These are phyloP conservation scores for Platichthys flesus DNA, from an alignment of 2,113 vertebrate genomes.

Conservation along the genomic window DNA sequence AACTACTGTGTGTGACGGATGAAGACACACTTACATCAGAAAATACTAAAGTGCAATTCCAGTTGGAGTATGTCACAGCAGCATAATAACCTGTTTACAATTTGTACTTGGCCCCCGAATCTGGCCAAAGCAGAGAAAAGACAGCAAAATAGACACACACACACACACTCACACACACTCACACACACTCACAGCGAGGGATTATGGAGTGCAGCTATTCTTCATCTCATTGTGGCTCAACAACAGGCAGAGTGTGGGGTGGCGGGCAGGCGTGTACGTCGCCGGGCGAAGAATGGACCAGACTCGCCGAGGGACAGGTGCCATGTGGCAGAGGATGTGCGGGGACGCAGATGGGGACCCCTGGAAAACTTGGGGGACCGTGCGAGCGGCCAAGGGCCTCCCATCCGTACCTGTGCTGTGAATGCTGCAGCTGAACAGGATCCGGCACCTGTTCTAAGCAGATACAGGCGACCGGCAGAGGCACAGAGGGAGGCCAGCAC, in stretches of 20 bases:
- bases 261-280: conserved; percentile 75
- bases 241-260: conserved; percentile 81
- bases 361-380: conserved; percentile 83
- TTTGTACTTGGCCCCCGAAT: conserved; percentile 81
- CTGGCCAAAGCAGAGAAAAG: conserved; percentile 69
- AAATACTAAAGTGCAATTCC: conserved; percentile 68
- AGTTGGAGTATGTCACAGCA: conserved; percentile 78
- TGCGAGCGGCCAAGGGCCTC: conserved; percentile 78
- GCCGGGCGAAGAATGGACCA: conserved; percentile 86
- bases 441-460: conserved; percentile 84
- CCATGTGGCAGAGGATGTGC: conserved; percentile 84
- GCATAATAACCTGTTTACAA: conserved; percentile 86
- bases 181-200: conserved; percentile 73
- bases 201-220: conserved; percentile 84
- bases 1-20: conserved; percentile 53
- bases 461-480: conserved; percentile 78
- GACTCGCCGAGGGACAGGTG: conserved; percentile 83
- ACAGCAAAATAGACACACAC: conserved; percentile 33
- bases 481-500: conserved; percentile 76
- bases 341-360: conserved; percentile 84
- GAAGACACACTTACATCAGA: conserved; percentile 63
- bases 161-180: conserved; percentile 56
- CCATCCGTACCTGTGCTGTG: conserved; percentile 82
- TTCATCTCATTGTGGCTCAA: conserved; percentile 85
- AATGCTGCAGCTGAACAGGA: conserved; percentile 78